Percentiles rank a stretch among this genome's conserved stretches.
These are phyloP conservation scores for Catalaphyllia jardinei DNA, from an alignment of 64 coral and sea anemone genomes.

Conservation along the genomic window DNA sequence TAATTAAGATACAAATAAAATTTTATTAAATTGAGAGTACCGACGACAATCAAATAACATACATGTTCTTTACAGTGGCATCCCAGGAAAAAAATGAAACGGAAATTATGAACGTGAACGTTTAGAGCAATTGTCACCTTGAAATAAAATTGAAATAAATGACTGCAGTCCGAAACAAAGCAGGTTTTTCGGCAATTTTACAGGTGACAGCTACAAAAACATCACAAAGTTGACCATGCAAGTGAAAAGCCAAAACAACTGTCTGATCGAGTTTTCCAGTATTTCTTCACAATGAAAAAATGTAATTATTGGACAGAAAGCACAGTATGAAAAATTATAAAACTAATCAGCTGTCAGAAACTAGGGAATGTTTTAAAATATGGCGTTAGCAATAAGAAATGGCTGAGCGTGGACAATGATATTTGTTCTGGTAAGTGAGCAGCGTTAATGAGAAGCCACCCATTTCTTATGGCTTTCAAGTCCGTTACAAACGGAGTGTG, in stretches of 20 bases:
- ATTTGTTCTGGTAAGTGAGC: too few species aligned
- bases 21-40: too few species aligned
- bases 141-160: background rate
- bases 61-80: too few species aligned
- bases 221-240: constrained; percentile 2
- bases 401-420: too few species aligned
- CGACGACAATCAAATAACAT: too few species aligned
- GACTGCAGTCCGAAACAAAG: background rate
- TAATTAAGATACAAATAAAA: too few species aligned
- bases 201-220: constrained; percentile 6
- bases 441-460: background rate
- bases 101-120: too few species aligned
- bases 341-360: background rate
- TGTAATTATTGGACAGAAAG: background rate
- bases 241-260: background rate
- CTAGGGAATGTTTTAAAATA: background rate
- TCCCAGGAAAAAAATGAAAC: too few species aligned
- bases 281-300: background rate
- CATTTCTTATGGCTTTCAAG: background rate
- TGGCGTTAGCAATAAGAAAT: background rate
- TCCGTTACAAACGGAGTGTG: background rate
- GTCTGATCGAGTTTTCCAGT: background rate
- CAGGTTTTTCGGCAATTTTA: background rate
- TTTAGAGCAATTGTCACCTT: too few species aligned
- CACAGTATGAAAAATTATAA: background rate